Conservation (phyloP, 2,888 invertebrate species). For the Leptogaster cylindrica region DNA sequence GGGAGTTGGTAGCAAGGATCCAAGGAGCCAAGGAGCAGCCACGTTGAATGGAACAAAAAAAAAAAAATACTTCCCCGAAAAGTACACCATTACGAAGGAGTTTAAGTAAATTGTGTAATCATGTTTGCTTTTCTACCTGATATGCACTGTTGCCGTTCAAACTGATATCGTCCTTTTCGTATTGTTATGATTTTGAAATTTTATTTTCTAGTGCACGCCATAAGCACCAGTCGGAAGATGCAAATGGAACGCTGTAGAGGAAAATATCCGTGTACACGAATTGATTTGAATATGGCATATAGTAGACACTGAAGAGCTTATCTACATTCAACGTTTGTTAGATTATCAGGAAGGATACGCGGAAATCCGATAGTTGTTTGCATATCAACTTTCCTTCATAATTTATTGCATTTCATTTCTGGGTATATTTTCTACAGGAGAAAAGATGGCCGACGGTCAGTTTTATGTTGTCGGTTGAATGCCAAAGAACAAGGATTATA, state of each 20-base stretch:
- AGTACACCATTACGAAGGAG: not conserved
- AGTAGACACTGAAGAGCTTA: constrained; percentile 8
- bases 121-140: constrained; percentile 13
- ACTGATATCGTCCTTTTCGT: not conserved
- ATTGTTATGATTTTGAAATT: constrained; percentile 25
- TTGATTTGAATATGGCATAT: not conserved
- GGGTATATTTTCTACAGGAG: no score
- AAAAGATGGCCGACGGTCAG: no score
- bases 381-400: constrained; percentile 4
- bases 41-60: no score
- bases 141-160: not conserved
- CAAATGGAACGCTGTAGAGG: not conserved
- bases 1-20: no score
- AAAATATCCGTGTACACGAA: not conserved
- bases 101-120: constrained; percentile 6
- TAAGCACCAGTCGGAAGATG: not conserved
- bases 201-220: constrained; percentile 5
- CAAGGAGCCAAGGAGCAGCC: not conserved
- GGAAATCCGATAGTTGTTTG: constrained; percentile 4
- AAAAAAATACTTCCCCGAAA: not conserved
- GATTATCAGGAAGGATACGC: not conserved
- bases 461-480: no score
- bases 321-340: not conserved
- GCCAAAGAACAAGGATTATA: no score
- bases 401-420: not conserved